Evolutionary conservation across 2,797 vertebrate species (phyloP), one percentile per base, ranked within the genome.

Genomic region (Babyrousa celebensis): DNA sequence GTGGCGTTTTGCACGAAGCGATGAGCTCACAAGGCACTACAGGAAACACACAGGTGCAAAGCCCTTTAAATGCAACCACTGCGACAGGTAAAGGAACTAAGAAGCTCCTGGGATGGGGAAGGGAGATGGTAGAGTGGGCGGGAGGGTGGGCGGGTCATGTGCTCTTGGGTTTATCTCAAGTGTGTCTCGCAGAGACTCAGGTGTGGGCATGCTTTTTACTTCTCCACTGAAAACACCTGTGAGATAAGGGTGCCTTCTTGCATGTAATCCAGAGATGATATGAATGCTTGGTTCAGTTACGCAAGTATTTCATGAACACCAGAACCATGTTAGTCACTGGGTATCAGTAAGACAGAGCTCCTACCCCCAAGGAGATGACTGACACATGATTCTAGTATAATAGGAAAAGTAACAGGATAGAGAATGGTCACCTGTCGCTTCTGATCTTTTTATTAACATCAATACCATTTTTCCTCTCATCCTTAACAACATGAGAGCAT

Each of bases 31-130:
- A 1, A 99, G 99, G 99, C 99, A 99, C 99, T 99, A 99, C 99
- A 99, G 99, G 99, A 99, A 99, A 99, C 99, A 99, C 99, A 99
- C 99, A 95, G 99, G 99, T 97, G 99, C 99, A 99, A 99, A 99
- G 98, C 99, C 99, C 98, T 99, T 99, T 98, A 99, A 99, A 99
- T 99, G 99, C 99, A 99, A 99, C 99, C 99, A 99, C 99, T 99
- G 99, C 98, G 99, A 99, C 99, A 99, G 99, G 99, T 99, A 99
- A 99, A 95, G 93, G 70, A 91, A 91, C 65, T 5, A 1, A 5
- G 85, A 54, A 23, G 60, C 85, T 70, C 9, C 68, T 1, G 98
- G 98, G 78, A 16, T 1, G 9, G 54, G 75, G 62, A 36, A 7
- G 80, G 62, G 80, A 52, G 18, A 0, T 8, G 21, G 17, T 1